Evolutionary conservation across 1,140 invertebrate species (phyloP).

Genomic region (Drosophila bocqueti): DNA sequence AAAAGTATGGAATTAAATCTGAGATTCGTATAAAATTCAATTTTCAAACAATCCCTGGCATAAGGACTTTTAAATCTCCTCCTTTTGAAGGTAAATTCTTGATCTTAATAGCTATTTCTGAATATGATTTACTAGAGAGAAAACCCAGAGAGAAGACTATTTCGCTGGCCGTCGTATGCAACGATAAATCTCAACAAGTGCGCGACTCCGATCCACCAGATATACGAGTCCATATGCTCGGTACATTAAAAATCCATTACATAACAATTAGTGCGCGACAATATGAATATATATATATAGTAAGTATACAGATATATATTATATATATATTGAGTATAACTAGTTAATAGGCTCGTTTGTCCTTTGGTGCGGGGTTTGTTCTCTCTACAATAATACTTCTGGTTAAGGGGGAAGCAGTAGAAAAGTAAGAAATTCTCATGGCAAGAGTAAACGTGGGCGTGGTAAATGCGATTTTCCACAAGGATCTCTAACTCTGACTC

Average conservation of each 20-base stretch:
- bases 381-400: constrained; percentile 33
- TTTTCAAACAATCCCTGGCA: too few species aligned
- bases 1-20: neutral
- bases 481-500: constrained; percentile 11
- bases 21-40: neutral
- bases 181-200: constrained; percentile 35
- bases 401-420: constrained; percentile 45
- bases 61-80: too few species aligned
- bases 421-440: constrained; percentile 68
- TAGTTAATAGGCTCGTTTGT: constrained; percentile 69
- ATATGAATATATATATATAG: neutral
- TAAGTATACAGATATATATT: constrained; percentile 4
- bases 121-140: neutral
- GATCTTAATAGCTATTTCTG: neutral
- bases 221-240: constrained; percentile 17
- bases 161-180: constrained; percentile 7
- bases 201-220: constrained; percentile 11
- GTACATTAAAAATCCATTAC: constrained; percentile 15
- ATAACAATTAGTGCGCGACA: constrained; percentile 50
- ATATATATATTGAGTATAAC: constrained; percentile 13
- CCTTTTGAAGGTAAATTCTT: neutral
- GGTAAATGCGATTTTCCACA: constrained; percentile 67
- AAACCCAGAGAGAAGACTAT: constrained; percentile 16
- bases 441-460: constrained; percentile 21
- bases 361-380: constrained; percentile 62